Conservation (phyloP, 2,797 vertebrate species). For the Geotria australis region DNA sequence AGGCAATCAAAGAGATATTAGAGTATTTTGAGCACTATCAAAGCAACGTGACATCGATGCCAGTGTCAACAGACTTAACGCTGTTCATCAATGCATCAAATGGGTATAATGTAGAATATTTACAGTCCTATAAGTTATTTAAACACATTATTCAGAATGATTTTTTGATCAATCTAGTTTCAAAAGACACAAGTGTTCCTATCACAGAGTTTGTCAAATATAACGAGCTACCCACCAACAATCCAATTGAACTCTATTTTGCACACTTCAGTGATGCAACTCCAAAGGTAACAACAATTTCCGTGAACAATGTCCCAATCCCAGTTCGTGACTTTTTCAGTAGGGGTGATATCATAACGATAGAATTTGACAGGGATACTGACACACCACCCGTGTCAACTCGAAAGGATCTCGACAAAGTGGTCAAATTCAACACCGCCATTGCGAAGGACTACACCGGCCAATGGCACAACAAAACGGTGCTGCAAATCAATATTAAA, state of each 20-base stretch:
- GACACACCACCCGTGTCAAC: not conserved
- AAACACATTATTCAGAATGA: not conserved
- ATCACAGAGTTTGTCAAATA: not conserved
- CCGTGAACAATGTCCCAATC: not conserved
- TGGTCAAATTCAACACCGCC: not conserved
- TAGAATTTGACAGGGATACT: not conserved
- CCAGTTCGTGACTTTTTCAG: not conserved
- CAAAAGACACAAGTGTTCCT: not conserved
- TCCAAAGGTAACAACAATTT: not conserved
- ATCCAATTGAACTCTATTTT: not conserved
- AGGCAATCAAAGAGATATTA: not conserved
- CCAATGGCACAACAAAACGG: not conserved
- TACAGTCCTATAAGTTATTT: not conserved
- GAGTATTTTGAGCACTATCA: not conserved
- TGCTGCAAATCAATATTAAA: not conserved
- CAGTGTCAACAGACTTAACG: not conserved
- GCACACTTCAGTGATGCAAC: not conserved
- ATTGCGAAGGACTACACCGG: not conserved
- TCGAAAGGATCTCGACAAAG: not conserved
- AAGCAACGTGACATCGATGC: not conserved
- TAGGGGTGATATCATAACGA: not conserved
- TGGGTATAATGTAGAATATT: not conserved
- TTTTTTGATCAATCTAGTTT: not conserved
- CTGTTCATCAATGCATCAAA: not conserved
- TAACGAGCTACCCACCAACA: not conserved